Base-by-base conservation (phyloP, 2,797 vertebrate genomes). In the Galagoides demidoff region DNA sequence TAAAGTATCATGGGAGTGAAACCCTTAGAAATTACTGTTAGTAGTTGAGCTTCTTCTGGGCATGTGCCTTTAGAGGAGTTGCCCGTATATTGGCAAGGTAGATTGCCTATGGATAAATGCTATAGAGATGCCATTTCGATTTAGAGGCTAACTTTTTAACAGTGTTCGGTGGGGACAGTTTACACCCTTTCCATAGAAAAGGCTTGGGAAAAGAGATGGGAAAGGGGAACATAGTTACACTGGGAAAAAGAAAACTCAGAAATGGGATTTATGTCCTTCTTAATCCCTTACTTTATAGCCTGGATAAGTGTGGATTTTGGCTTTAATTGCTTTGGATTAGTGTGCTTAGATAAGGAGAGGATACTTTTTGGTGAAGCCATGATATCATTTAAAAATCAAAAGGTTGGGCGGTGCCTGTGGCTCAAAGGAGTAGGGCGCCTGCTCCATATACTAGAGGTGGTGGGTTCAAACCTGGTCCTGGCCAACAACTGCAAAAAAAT, bases 291-390 rank as follows among this genome's bases (percentile, higher is more conserved):
- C 70, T 79, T 81, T 90, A 88, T 96, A 63, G 31, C 3, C 25
- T 81, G 43, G 57, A 27, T 89, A 89, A 76, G 4, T 4, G 78
- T 68, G 23, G 52, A 34, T 71, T 94, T 96, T 95, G 81, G 7
- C 45, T 95, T 90, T 77, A 34, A 25, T 92, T 87, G 25, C 43
- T 87, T 94, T 95, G n/a, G 17, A 34, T 89, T 88, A 76, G 37
- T 52, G 70, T 70, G 39, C 34, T 82, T 84, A 84, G 31, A 20
- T 55, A 82, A 79, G 29, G 94, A 93, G 55, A 94, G 59, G 81
- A 23, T 84, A 37, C 68, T 84, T 95, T 92, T 55, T 94, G 52
- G 16, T 64, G 34, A 79, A 84, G 63, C 25, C 27, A 70, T 77
- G 70, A 78, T 91, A 86, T 52, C 64, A 78, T 66, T 90, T 89